Evolutionary conservation across 2,113 vertebrate genomes (phyloP).

Genomic region (Oncorhynchus keta): DNA sequence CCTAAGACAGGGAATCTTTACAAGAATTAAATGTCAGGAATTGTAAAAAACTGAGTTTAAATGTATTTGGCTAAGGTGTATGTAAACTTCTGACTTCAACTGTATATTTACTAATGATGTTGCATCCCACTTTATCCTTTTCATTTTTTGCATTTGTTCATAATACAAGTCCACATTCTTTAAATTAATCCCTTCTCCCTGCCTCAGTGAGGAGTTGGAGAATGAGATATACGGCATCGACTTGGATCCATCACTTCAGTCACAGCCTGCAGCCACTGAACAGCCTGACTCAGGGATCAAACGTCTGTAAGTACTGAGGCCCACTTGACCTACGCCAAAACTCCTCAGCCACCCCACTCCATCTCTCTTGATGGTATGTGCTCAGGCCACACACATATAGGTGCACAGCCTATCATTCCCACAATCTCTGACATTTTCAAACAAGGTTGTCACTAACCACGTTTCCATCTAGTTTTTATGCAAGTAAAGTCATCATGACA

Average conservation of each 20-base stretch:
- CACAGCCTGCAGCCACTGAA: slow-evolving; percentile 62
- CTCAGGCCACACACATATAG: not conserved
- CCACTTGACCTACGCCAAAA: not conserved
- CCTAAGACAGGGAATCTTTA: too few species aligned
- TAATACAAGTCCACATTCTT: not conserved
- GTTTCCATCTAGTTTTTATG: too few species aligned
- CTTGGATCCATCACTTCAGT: slow-evolving; percentile 52
- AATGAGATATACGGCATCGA: slow-evolving; percentile 73
- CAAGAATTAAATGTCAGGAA: too few species aligned
- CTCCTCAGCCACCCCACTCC: not conserved
- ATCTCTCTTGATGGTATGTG: not conserved
- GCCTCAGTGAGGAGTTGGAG: slow-evolving; percentile 82
- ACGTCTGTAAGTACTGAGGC: slow-evolving; percentile 82
- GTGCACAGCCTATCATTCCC: not conserved
- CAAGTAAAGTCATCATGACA: too few species aligned
- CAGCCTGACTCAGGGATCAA: slow-evolving; percentile 90
- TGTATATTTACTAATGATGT: not conserved
- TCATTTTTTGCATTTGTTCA: not conserved
- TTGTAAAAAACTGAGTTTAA: too few species aligned
- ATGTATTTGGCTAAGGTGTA: too few species aligned
- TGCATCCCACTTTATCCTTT: not conserved
- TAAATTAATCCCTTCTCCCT: slow-evolving; percentile 18
- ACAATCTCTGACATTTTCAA: not conserved
- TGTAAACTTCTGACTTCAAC: too few species aligned
- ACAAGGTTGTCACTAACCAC: not conserved